Evolutionary conservation across 1,140 invertebrate genomes (phyloP).

Genomic region (Cephus cinctus): DNA sequence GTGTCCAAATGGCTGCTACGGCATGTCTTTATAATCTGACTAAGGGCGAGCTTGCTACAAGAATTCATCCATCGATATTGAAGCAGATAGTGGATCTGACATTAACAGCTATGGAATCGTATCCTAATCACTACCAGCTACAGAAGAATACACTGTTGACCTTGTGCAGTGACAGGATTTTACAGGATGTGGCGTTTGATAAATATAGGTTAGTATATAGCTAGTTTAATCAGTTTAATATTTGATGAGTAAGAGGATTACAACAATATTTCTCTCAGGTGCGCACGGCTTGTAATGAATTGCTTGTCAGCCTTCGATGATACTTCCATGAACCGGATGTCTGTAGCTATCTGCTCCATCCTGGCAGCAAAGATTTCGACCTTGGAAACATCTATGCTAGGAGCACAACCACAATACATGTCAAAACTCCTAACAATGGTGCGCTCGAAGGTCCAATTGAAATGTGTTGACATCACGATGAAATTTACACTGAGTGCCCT

Average conservation of each 20-base stretch:
- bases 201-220: conserved; percentile 56
- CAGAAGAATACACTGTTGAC: conserved; percentile 79
- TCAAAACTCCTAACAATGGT: conserved; percentile 72
- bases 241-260: background rate
- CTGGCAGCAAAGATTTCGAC: conserved; percentile 73
- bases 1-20: conserved; percentile 78
- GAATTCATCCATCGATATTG: conserved; percentile 69
- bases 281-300: conserved; percentile 75
- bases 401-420: conserved; percentile 72
- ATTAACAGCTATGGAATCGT: conserved; percentile 71
- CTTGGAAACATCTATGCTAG: conserved; percentile 70
- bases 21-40: conserved; percentile 82
- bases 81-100: conserved; percentile 70
- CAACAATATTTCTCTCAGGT: conserved; percentile 47
- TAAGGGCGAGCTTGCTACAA: conserved; percentile 65
- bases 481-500: conserved; percentile 80
- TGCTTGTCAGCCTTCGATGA: conserved; percentile 74
- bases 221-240: conserved; percentile 12
- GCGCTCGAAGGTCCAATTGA: conserved; percentile 61
- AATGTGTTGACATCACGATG: conserved; percentile 71
- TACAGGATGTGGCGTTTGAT: conserved; percentile 76
- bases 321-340: conserved; percentile 76
- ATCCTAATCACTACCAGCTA: conserved; percentile 69
- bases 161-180: conserved; percentile 75
- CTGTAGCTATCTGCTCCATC: conserved; percentile 81